These are phyloP conservation scores for Dasyornis broadbenti DNA, from an alignment of 2,113 vertebrate species.

Conservation along the genomic window DNA sequence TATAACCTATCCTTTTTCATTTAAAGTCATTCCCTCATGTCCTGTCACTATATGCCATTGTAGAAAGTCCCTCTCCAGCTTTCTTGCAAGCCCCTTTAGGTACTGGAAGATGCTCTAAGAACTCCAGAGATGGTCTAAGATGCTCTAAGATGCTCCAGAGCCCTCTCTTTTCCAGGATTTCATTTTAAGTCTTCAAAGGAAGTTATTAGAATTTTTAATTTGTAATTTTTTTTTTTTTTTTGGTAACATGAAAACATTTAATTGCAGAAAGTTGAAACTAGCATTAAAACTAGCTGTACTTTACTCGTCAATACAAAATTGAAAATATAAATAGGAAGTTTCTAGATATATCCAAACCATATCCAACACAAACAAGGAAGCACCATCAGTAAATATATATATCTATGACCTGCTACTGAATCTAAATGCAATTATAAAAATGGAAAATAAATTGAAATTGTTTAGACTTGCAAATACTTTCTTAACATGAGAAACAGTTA, in stretches of 20 bases:
- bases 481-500: neutral
- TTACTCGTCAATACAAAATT: neutral
- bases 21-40: neutral
- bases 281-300: neutral
- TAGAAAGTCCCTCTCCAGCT: neutral
- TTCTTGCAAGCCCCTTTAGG: neutral
- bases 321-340: neutral
- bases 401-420: neutral
- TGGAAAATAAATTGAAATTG: neutral
- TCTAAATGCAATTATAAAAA: neutral
- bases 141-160: neutral
- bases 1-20: neutral
- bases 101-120: neutral
- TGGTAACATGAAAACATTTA: neutral
- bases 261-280: neutral
- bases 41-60: neutral
- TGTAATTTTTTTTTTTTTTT: neutral
- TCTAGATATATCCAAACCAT: neutral
- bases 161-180: neutral
- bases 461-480: neutral
- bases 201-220: neutral
- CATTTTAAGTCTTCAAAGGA: neutral
- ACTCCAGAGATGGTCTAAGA: no score
- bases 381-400: neutral
- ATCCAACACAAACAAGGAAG: neutral